Evolutionary conservation across 2,113 vertebrate genomes (phyloP).

Genomic region (Ovibos moschatus): DNA sequence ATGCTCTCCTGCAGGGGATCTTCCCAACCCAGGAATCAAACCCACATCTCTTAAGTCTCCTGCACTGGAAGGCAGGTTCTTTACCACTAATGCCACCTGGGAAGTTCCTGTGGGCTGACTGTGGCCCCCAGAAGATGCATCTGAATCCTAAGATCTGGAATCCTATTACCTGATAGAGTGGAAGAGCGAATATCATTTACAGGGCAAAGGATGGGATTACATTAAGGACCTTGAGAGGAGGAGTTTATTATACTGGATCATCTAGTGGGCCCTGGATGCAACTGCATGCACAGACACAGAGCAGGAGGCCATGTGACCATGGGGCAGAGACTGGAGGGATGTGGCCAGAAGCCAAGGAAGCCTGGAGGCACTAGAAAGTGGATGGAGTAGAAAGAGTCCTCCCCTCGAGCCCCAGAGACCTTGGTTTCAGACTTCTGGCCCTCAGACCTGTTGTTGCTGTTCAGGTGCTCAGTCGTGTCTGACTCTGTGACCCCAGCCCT

Average conservation of each 20-base stretch:
- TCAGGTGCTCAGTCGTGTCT: not conserved
- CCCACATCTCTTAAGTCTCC: accelerated
- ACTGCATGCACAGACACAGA: no score
- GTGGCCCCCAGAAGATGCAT: not conserved
- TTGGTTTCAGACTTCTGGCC: not conserved
- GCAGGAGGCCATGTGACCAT: accelerated
- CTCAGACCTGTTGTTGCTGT: not conserved
- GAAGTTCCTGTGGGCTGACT: not conserved
- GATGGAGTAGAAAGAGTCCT: not conserved
- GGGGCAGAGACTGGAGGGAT: not conserved
- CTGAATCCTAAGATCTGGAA: not conserved
- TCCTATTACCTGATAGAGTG: accelerated
- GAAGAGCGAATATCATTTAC: not conserved
- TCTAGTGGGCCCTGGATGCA: no score
- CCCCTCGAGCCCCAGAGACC: accelerated
- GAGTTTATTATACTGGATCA: accelerated
- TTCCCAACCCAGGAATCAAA: not conserved
- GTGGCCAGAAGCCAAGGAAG: accelerated
- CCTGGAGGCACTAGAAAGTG: not conserved
- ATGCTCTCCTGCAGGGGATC: not conserved
- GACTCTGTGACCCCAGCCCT: not conserved
- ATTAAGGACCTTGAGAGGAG: no score
- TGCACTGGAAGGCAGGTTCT: not conserved
- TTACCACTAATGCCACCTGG: not conserved
- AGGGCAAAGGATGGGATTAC: no score